These are phyloP conservation scores for Zootoca vivipara DNA, from an alignment of 2,113 vertebrate species.

Conservation along the genomic window DNA sequence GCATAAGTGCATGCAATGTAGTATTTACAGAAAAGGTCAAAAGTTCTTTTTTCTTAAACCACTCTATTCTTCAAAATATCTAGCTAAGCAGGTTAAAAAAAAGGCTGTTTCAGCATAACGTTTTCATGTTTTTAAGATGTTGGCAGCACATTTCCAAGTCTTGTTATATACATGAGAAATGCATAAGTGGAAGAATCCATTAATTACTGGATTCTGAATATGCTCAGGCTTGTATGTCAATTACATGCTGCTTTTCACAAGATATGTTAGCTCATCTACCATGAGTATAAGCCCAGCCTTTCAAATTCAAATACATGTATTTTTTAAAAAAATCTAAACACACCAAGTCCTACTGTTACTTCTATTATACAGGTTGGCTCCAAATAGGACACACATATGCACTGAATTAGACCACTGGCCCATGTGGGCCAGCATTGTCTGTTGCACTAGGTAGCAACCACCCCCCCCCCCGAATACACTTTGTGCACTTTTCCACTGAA, in stretches of 20 bases:
- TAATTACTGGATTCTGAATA: background rate
- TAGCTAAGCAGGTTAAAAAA: background rate
- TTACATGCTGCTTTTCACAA: background rate
- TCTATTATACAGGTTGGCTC: background rate
- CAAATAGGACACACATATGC: background rate
- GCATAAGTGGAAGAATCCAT: background rate
- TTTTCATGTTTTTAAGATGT: background rate
- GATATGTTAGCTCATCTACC: background rate
- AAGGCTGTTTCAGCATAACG: conserved; percentile 9
- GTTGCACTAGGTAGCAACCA: background rate
- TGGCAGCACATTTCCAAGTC: background rate
- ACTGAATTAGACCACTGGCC: background rate
- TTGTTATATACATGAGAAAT: background rate
- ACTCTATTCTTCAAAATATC: background rate
- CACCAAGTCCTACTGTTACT: background rate
- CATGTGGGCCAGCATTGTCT: background rate
- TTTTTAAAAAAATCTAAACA: background rate
- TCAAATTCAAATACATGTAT: background rate
- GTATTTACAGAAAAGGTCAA: background rate
- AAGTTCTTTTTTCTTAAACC: background rate
- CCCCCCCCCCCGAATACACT: too few species aligned
- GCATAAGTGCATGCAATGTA: background rate
- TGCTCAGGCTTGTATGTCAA: background rate
- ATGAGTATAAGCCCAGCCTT: background rate
- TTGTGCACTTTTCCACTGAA: background rate